Evolutionary conservation across 2,113 vertebrate species (phyloP), one percentile per base, ranked within the genome.

Genomic region (Cinclus mexicanus): DNA sequence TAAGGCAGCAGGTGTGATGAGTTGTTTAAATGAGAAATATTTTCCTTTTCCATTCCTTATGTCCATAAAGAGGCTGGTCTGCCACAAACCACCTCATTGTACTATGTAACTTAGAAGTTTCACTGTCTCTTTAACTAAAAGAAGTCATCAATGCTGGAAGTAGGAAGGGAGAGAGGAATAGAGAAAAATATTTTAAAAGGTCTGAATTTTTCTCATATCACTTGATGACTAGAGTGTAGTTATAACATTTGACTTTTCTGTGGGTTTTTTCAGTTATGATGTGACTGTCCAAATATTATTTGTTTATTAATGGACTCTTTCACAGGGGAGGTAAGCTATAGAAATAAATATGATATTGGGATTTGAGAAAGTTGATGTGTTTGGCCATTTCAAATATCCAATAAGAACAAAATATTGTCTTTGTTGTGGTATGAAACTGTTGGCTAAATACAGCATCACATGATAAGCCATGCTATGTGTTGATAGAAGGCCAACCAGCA

Each of bases 361-460:
- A 13, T 83, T 93, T 3, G 4, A 96, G 59, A 50, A 94, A 90
- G 53, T 72, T 89, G 39, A 61, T 84, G 39, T 90, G 19, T 94
- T 94, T 91, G 64, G 12, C 87, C 70, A 69, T 91, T 94, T 92
- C 65, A 84, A 76, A 87, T 87, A 70, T 69, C 20, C 63, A 89
- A 50, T 70, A 61, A 88, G 83, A 89, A 93, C 90, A 89, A 94
- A 87, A 93, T 95, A 71, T 94, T 92, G 89, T 91, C 77, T 92
- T 79, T 89, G 52, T 75, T 91, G 89, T 95, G 72, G 61, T 91
- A 92, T 82, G 80, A 89, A 91, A 42, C 79, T 95, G 35, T 93
- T 96, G 78, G 93, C 91, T 95, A 92, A 95, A 85, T 70, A 61
- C 29, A 86, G 70, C 87, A 76, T 94, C 70, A 76, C 83, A 37